phyloP scores from a whole-genome alignment of 2,797 vertebrate species.

The Rallus crepitans region DNA sequence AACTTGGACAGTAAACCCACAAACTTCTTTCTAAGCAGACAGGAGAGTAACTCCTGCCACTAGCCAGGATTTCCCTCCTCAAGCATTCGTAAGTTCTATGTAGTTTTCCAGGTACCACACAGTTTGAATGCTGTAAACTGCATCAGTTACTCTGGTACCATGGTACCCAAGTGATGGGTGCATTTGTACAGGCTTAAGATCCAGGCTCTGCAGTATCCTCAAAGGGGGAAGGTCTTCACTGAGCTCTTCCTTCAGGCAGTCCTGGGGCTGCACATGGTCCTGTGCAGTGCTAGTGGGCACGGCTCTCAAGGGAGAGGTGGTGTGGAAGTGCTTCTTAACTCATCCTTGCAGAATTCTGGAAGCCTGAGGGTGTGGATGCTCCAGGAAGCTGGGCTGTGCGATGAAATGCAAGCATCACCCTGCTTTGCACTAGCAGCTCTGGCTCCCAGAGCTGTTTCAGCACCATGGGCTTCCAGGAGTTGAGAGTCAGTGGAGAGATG shows the following conservation, averaged over 20 bases:
- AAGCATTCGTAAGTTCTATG: rapidly evolving
- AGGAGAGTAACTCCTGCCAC: background rate
- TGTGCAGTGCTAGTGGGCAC: background rate
- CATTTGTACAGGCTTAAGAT: background rate
- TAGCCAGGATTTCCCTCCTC: background rate
- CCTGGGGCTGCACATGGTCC: background rate
- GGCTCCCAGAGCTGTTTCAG: background rate
- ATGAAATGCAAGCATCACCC: background rate
- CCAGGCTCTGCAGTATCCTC: background rate
- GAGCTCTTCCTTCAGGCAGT: background rate
- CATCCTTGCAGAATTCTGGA: background rate
- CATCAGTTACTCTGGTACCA: rapidly evolving
- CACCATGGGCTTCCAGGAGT: background rate
- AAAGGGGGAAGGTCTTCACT: rapidly evolving
- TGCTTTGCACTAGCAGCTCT: background rate
- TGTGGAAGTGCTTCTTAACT: background rate
- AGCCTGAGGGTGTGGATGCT: background rate
- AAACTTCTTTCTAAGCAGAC: background rate
- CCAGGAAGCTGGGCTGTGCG: background rate
- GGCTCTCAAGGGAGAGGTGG: background rate
- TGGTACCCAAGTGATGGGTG: background rate
- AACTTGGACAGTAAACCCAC: background rate
- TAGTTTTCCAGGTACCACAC: background rate
- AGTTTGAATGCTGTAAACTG: background rate
- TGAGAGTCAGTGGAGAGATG: background rate